Evolutionary conservation across 92 coral and sea anemone genomes (phyloP).

Genomic region (Muricea muricata): DNA sequence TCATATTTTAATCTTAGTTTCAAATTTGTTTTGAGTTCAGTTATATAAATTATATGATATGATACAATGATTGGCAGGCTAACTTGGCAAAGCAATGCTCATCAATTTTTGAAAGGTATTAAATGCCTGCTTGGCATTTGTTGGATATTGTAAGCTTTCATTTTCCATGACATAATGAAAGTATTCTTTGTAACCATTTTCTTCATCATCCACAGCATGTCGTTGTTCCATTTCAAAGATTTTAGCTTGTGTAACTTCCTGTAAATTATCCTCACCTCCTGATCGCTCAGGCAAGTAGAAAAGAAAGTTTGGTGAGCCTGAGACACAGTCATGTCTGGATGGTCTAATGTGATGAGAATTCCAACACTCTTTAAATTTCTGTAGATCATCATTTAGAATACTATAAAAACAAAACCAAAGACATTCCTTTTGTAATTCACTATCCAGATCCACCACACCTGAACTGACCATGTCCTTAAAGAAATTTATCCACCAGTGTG

Average conservation of each 20-base stretch:
- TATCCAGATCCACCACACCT: conserved; percentile 7
- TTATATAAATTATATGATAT: no score
- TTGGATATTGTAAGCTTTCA: conserved; percentile 53
- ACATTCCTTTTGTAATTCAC: background rate
- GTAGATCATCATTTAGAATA: conserved; percentile 9
- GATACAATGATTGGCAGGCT: background rate
- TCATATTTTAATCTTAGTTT: no score
- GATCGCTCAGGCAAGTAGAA: conserved; percentile 66
- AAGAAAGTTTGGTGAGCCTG: conserved; percentile 59
- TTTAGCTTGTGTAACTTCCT: conserved; percentile 9
- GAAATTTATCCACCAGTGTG: conserved; percentile 39
- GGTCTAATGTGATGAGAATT: conserved; percentile 24
- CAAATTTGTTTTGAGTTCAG: no score
- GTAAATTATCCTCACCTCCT: conserved; percentile 56
- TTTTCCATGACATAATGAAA: conserved; percentile 69
- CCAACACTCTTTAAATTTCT: conserved; percentile 20
- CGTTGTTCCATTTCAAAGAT: conserved; percentile 55
- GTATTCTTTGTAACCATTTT: conserved; percentile 65
- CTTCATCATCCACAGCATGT: conserved; percentile 10
- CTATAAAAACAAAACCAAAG: conserved; percentile 13
- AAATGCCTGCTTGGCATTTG: conserved; percentile 55
- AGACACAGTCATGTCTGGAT: conserved; percentile 26
- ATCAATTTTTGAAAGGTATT: conserved; percentile 60
- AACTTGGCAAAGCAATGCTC: background rate
- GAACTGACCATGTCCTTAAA: background rate